Evolutionary conservation across 2,113 vertebrate species (phyloP).

Genomic region (Ochotona princeps): DNA sequence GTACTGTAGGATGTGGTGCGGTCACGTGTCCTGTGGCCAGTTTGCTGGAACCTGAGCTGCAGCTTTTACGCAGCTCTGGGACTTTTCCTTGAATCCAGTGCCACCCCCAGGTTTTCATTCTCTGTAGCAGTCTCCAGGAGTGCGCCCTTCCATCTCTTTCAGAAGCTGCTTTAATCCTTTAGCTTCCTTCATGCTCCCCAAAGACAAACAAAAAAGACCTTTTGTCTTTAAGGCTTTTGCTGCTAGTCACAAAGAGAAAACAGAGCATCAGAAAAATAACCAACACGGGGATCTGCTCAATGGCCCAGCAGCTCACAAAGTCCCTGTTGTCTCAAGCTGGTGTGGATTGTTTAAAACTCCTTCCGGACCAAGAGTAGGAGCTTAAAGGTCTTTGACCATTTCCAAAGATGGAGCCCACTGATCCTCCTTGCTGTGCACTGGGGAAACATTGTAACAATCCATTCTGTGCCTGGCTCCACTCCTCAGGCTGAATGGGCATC

Average conservation of each 20-base stretch:
- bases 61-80: not conserved
- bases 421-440: not conserved
- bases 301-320: not conserved
- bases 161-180: not conserved
- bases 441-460: not conserved
- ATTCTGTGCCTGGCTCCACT: not conserved
- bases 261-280: not conserved
- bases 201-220: not conserved
- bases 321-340: not conserved
- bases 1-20: not conserved
- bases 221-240: not conserved
- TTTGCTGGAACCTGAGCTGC: not conserved
- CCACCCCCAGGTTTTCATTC: not conserved
- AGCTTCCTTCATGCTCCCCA: not conserved
- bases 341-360: not conserved
- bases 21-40: accelerated
- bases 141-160: not conserved
- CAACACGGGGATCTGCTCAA: not conserved
- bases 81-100: not conserved
- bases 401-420: not conserved
- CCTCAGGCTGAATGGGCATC: not conserved
- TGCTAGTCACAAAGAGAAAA: not conserved
- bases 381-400: not conserved
- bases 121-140: not conserved
- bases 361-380: not conserved